Conservation (phyloP, 2,113 vertebrate species). For the Chionis minor region DNA sequence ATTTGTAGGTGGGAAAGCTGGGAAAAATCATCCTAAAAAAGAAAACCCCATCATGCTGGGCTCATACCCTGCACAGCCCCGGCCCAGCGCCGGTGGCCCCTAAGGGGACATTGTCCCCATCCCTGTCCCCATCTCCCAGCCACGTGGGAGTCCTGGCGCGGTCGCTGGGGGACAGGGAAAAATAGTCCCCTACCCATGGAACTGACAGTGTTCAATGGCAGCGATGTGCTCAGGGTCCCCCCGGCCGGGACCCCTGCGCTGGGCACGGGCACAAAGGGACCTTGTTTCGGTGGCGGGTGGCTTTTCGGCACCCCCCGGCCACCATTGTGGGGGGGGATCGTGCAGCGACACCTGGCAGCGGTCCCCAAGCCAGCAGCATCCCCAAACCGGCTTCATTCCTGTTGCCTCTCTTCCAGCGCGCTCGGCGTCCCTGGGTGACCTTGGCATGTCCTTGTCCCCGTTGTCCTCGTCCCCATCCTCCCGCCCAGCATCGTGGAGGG, state of each 20-base stretch:
- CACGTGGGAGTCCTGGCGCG: neutral
- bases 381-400: neutral
- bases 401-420: neutral
- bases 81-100: accelerated
- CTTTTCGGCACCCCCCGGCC: neutral
- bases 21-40: neutral
- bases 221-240: neutral
- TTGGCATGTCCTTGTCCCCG: constrained; percentile 48
- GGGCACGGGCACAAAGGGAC: neutral
- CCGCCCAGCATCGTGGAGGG: accelerated
- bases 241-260: accelerated
- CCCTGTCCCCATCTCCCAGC: neutral
- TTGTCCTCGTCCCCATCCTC: neutral
- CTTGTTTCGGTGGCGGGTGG: neutral
- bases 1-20: neutral
- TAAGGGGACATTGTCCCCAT: neutral
- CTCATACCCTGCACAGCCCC: accelerated
- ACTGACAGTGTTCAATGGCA: accelerated
- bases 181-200: neutral
- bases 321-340: accelerated
- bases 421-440: neutral
- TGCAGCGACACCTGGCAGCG: neutral
- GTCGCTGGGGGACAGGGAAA: neutral
- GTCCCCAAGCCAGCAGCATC: neutral
- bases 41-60: neutral